These are phyloP conservation scores for Hypena proboscidalis DNA, from an alignment of 2,888 invertebrate species.

Conservation along the genomic window DNA sequence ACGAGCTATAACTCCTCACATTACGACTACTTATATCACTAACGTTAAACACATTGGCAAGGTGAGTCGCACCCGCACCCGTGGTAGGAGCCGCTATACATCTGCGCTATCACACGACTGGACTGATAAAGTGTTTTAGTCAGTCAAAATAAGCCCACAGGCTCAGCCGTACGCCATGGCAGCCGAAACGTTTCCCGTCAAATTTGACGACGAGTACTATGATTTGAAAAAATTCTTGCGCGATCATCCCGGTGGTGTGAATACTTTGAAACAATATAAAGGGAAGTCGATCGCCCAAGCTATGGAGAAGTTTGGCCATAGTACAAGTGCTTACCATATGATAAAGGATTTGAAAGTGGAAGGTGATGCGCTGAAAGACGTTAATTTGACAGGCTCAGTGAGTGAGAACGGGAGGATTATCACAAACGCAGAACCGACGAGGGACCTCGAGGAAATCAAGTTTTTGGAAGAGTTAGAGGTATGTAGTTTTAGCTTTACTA, in stretches of 20 bases:
- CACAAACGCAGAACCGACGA: slow-evolving; percentile 60
- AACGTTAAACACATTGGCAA: slow-evolving; percentile 20
- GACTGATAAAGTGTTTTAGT: slow-evolving; percentile 30
- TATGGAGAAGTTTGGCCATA: slow-evolving; percentile 85
- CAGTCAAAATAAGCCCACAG: slow-evolving; percentile 14
- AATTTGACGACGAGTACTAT: slow-evolving; percentile 82
- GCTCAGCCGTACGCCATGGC: slow-evolving; percentile 25
- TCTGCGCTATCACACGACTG: slow-evolving; percentile 31
- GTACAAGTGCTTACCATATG: slow-evolving; percentile 87
- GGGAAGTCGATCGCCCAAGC: slow-evolving; percentile 82
- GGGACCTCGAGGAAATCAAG: slow-evolving; percentile 62
- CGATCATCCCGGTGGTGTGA: slow-evolving; percentile 91
- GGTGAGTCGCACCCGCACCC: slow-evolving; percentile 18
- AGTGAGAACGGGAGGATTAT: slow-evolving; percentile 74
- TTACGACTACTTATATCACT: slow-evolving; percentile 11
- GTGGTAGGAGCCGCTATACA: slow-evolving; percentile 27
- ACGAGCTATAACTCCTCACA: slow-evolving; percentile 1
- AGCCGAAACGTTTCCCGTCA: slow-evolving; percentile 59
- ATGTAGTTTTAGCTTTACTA: slow-evolving; percentile 18
- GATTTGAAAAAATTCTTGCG: slow-evolving; percentile 87
- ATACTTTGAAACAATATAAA: slow-evolving; percentile 85
- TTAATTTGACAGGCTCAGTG: slow-evolving; percentile 66
- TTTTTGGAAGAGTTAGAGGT: slow-evolving; percentile 78
- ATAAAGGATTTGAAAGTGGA: slow-evolving; percentile 85
- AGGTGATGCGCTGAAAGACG: slow-evolving; percentile 75